Conservation (phyloP, 2,113 vertebrate species). For the Anoplopoma fimbria region DNA sequence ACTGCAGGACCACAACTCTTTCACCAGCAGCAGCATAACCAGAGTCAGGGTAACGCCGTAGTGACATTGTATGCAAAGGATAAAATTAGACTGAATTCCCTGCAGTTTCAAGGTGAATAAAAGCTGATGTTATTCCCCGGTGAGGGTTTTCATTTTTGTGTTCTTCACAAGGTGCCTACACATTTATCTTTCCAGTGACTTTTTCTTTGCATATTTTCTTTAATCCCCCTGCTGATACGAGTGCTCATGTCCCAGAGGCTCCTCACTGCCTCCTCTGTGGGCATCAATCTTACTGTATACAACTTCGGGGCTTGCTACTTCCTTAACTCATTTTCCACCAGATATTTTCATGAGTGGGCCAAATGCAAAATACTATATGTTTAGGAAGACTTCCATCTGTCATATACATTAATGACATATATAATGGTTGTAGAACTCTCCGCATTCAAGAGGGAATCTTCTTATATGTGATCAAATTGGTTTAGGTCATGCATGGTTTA, state of each 20-base stretch:
- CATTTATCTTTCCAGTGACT: slow-evolving; percentile 84
- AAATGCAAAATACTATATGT: slow-evolving; percentile 34
- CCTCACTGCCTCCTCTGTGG: slow-evolving; percentile 75
- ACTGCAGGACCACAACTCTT: slow-evolving; percentile 19
- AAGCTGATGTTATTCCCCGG: slow-evolving; percentile 82
- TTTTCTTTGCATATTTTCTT: slow-evolving; percentile 81
- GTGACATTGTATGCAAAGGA: slow-evolving; percentile 72
- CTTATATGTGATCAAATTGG: neutral
- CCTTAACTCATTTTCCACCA: slow-evolving; percentile 62
- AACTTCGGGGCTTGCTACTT: slow-evolving; percentile 68
- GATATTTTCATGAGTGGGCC: slow-evolving; percentile 69
- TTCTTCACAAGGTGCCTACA: slow-evolving; percentile 78
- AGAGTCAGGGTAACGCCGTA: slow-evolving; percentile 33
- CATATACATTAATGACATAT: slow-evolving; percentile 6
- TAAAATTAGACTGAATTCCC: slow-evolving; percentile 83
- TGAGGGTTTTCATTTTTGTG: slow-evolving; percentile 78
- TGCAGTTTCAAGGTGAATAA: slow-evolving; percentile 82
- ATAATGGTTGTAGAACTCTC: neutral
- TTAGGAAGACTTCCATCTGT: slow-evolving; percentile 3
- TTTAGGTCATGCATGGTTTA: neutral
- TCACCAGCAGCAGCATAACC: slow-evolving; percentile 24
- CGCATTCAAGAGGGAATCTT: neutral
- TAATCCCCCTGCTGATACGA: slow-evolving; percentile 82
- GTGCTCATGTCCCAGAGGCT: slow-evolving; percentile 75
- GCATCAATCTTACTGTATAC: slow-evolving; percentile 75